Percentiles rank a stretch among this genome's conserved stretches.
Evolutionary conservation across 2,888 invertebrate species (phyloP).

Genomic region (Odontocolon sp.): DNA sequence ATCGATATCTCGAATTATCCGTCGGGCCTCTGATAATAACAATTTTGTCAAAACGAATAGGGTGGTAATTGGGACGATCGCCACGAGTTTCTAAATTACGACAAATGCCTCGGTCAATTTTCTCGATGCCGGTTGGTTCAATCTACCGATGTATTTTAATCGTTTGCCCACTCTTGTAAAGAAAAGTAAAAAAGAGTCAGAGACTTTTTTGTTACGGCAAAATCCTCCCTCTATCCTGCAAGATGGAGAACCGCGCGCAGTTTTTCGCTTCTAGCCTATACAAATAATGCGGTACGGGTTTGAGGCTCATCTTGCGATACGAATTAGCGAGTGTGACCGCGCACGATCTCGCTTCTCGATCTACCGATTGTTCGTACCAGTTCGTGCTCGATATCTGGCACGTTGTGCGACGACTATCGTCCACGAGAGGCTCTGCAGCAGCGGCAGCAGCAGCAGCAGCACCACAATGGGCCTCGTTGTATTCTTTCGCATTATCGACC

Average conservation of each 20-base stretch:
- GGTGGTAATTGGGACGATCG: slow-evolving; percentile 64
- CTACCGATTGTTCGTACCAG: slow-evolving; percentile 70
- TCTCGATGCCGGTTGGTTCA: slow-evolving; percentile 31
- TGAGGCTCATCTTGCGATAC: too few relatives aligned
- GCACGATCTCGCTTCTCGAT: slow-evolving; percentile 50
- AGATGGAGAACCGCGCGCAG: too few relatives aligned
- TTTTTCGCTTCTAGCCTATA: slow-evolving; percentile 31
- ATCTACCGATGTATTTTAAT: too few relatives aligned
- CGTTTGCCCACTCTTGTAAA: too few relatives aligned
- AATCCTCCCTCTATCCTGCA: too few relatives aligned
- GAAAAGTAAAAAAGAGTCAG: too few relatives aligned
- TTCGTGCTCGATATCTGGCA: slow-evolving; percentile 68
- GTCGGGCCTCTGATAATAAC: slow-evolving; percentile 66
- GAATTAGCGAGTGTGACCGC: slow-evolving; percentile 63
- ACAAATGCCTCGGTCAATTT: slow-evolving; percentile 48
- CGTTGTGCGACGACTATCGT: too few relatives aligned
- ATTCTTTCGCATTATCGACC: slow-evolving; percentile 36
- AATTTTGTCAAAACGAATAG: slow-evolving; percentile 72
- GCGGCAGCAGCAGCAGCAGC: slow-evolving; percentile 14
- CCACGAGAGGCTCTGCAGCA: slow-evolving; percentile 17
- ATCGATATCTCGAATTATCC: slow-evolving; percentile 65
- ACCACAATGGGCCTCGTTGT: slow-evolving; percentile 39
- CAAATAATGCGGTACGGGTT: too few relatives aligned
- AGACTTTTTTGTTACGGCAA: too few relatives aligned
- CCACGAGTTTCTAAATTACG: slow-evolving; percentile 53